phyloP scores from a whole-genome alignment of 2,888 invertebrate genomes.

The Epsilonema sp. region DNA sequence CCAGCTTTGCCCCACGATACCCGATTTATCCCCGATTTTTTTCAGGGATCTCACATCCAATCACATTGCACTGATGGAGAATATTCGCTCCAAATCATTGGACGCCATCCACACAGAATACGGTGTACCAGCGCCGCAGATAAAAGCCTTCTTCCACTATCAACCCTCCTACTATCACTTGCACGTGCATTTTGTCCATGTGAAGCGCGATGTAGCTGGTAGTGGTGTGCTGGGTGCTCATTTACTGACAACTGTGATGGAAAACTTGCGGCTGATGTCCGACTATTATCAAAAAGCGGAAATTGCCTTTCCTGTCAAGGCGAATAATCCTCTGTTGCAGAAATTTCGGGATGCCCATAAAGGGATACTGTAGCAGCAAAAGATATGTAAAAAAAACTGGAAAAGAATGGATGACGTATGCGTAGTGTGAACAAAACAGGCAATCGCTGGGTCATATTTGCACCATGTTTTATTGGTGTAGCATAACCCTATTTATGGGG shows the following conservation, averaged over 20 bases:
- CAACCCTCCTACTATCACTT: conserved; percentile 92
- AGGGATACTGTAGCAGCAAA: no score
- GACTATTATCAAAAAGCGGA: conserved; percentile 62
- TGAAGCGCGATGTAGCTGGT: conserved; percentile 36
- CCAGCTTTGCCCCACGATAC: no score
- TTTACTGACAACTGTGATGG: conserved; percentile 61
- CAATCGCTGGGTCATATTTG: no score
- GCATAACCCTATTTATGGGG: no score
- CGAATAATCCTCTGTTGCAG: conserved; percentile 45
- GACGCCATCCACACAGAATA: conserved; percentile 45
- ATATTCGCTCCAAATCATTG: conserved; percentile 54
- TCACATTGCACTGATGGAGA: conserved; percentile 61
- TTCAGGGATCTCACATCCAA: conserved; percentile 46
- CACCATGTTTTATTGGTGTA: no score
- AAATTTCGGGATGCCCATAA: conserved; percentile 2
- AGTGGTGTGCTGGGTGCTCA: conserved; percentile 67
- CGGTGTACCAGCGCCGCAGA: not conserved
- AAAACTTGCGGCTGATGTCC: conserved; percentile 56
- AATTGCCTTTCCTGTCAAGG: conserved; percentile 53
- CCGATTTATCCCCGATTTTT: not conserved
- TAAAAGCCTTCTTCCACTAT: conserved; percentile 68
- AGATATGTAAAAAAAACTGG: no score
- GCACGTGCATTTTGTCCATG: conserved; percentile 65
- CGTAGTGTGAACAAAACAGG: no score
- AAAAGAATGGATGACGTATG: no score